These are phyloP conservation scores for Apis laboriosa DNA, from an alignment of 1,140 invertebrate genomes.

Conservation along the genomic window DNA sequence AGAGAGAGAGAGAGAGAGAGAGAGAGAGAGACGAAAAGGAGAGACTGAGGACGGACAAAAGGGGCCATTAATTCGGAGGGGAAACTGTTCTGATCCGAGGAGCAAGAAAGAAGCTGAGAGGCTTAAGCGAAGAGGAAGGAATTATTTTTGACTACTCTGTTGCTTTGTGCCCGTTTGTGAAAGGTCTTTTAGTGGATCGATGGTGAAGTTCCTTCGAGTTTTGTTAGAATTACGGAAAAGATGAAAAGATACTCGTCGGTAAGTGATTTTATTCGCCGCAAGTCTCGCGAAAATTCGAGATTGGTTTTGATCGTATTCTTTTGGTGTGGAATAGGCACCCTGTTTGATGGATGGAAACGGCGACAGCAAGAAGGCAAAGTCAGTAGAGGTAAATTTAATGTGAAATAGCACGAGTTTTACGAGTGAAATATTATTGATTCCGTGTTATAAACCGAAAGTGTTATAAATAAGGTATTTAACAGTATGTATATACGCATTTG, in stretches of 20 bases:
- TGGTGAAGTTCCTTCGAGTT: background rate
- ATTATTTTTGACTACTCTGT: slow-evolving; percentile 7
- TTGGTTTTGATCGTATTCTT: background rate
- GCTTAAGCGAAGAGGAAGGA: background rate
- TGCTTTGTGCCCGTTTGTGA: background rate
- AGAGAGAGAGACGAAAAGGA: background rate
- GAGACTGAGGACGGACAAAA: background rate
- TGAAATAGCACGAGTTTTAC: no score
- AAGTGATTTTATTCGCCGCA: background rate
- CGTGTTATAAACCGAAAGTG: no score
- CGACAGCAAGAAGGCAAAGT: slow-evolving; percentile 39
- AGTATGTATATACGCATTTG: background rate
- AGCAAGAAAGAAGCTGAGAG: background rate
- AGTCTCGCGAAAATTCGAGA: no score
- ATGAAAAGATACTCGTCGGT: slow-evolving; percentile 63
- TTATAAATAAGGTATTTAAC: background rate
- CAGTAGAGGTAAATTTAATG: slow-evolving; percentile 25
- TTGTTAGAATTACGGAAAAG: background rate
- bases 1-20: background rate
- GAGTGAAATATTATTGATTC: background rate
- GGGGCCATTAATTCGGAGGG: background rate
- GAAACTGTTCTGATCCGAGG: background rate
- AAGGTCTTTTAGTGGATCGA: background rate
- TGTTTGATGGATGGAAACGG: slow-evolving; percentile 38
- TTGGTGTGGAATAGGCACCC: slow-evolving; percentile 39